Evolutionary conservation across 2,888 invertebrate species (phyloP).

Genomic region (Empis livida): DNA sequence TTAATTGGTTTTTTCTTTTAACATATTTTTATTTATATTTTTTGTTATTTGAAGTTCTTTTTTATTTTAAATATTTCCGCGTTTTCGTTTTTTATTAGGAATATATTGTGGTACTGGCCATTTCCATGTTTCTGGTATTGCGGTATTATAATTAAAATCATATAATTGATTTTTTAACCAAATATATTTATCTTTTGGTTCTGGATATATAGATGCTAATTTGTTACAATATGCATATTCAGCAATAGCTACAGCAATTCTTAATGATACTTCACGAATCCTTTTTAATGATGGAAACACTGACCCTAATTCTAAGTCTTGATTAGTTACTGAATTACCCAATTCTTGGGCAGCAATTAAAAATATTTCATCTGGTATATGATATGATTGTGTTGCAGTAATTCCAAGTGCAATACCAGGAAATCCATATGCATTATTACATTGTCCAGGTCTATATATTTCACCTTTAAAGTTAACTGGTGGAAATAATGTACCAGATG

Average conservation of each 20-base stretch:
- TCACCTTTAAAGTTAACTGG: constrained; percentile 67
- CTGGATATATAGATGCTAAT: constrained; percentile 74
- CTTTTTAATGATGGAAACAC: constrained; percentile 81
- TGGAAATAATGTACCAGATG: constrained; percentile 93
- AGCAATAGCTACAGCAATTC: constrained; percentile 77
- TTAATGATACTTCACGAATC: constrained; percentile 77
- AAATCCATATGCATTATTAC: constrained; percentile 96
- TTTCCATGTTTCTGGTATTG: constrained; percentile 56
- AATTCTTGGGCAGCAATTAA: constrained; percentile 84
- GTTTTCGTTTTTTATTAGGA: too few species aligned
- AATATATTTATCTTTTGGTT: constrained; percentile 60
- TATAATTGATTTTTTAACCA: constrained; percentile 65
- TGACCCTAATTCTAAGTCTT: constrained; percentile 72
- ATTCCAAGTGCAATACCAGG: constrained; percentile 93
- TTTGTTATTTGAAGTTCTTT: too few species aligned
- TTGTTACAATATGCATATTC: constrained; percentile 81
- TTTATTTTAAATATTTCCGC: too few species aligned
- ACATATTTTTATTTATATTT: too few species aligned
- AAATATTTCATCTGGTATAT: constrained; percentile 89
- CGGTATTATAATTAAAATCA: constrained; percentile 62
- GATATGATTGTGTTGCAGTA: constrained; percentile 81
- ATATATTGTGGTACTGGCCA: too few species aligned
- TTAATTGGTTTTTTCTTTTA: too few species aligned
- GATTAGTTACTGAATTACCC: constrained; percentile 70
- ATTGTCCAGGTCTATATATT: constrained; percentile 84